A percentile compares a stretch with the other conserved stretches of the same genome.
Conservation (phyloP, 2,797 vertebrate species). For the Megalops cyprinoides region DNA sequence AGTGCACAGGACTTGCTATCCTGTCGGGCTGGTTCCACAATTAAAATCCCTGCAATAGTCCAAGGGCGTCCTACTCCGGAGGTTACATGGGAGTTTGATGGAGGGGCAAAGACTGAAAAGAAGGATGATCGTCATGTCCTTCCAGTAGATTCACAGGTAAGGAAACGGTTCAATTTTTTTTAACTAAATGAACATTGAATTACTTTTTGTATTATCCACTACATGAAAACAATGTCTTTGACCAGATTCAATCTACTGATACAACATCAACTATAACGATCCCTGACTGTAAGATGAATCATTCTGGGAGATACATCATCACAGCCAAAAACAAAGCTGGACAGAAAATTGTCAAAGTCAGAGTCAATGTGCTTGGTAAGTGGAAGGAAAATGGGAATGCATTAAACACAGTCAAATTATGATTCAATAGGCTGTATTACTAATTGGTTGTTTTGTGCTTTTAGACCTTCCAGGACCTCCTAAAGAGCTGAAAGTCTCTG, state of each 20-base stretch:
- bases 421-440: not conserved
- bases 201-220: too few relatives aligned
- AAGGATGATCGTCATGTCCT: slow-evolving; percentile 90
- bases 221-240: too few relatives aligned
- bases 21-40: slow-evolving; percentile 84
- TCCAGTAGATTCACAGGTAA: slow-evolving; percentile 91
- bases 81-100: slow-evolving; percentile 93
- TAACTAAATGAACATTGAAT: too few relatives aligned
- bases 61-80: slow-evolving; percentile 91
- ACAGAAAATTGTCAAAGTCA: slow-evolving; percentile 89
- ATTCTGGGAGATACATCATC: slow-evolving; percentile 94
- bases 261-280: slow-evolving; percentile 83
- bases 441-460: slow-evolving; percentile 3
- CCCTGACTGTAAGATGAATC: slow-evolving; percentile 84
- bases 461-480: slow-evolving; percentile 91
- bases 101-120: slow-evolving; percentile 86
- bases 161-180: too few relatives aligned
- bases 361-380: slow-evolving; percentile 94
- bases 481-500: slow-evolving; percentile 91
- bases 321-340: slow-evolving; percentile 98
- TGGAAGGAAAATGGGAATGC: slow-evolving; percentile 38
- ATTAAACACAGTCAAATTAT: too few relatives aligned
- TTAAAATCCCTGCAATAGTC: slow-evolving; percentile 89
- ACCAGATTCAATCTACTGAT: slow-evolving; percentile 89
- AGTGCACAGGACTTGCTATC: slow-evolving; percentile 82